Conservation (phyloP, 53 echinoderm and acorn worm species). For the Holothuria leucospilota region DNA sequence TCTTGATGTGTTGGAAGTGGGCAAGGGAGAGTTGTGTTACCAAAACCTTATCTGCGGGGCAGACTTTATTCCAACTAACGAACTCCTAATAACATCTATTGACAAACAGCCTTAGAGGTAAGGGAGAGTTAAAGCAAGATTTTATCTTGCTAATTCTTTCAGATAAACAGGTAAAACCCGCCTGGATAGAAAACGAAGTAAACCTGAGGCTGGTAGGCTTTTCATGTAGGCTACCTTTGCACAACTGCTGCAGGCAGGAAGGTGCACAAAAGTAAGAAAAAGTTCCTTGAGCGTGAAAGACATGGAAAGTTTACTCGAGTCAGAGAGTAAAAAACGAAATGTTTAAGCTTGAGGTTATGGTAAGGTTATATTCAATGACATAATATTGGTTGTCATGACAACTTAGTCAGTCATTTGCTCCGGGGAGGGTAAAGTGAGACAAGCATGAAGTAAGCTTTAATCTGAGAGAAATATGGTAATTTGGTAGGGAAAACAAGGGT, state of each 20-base stretch:
- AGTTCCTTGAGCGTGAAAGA: conserved; percentile 1
- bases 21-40: conserved; percentile 32
- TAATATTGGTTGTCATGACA: conserved; percentile 10
- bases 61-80: conserved; percentile 50
- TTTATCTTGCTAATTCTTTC: conserved; percentile 35
- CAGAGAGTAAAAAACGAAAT: not conserved
- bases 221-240: conserved; percentile 14
- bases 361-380: conserved; percentile 6
- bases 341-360: conserved; percentile 3
- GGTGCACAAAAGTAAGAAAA: conserved; percentile 38
- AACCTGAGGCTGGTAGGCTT: conserved; percentile 4
- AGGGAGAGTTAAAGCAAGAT: conserved; percentile 18
- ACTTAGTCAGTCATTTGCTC: not conserved
- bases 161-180: conserved; percentile 37
- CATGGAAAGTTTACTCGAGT: conserved; percentile 19
- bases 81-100: conserved; percentile 40
- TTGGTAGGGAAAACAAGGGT: conserved; percentile 23
- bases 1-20: conserved; percentile 31
- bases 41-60: conserved; percentile 41
- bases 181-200: conserved; percentile 11
- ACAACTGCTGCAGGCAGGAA: conserved; percentile 23
- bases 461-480: conserved; percentile 13
- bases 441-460: conserved; percentile 5
- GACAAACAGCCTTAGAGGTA: conserved; percentile 37
- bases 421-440: conserved; percentile 25